Percentiles rank a stretch among this genome's conserved stretches.
Conservation (phyloP, 2,797 vertebrate genomes). For the Macropus fuliginosus region DNA sequence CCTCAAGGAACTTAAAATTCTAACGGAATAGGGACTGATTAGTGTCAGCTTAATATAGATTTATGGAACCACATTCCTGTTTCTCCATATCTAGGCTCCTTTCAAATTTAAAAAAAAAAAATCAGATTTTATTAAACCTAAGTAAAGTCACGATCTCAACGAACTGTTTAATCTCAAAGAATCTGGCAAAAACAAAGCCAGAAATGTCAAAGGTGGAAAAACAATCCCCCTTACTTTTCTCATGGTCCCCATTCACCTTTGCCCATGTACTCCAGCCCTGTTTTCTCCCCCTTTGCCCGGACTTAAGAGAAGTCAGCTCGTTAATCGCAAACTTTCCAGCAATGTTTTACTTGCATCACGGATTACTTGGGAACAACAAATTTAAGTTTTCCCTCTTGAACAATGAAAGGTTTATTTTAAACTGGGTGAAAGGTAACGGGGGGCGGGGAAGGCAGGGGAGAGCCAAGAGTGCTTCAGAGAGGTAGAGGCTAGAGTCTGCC, state of each 20-base stretch:
- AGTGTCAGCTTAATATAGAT: background rate
- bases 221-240: background rate
- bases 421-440: constrained; percentile 77
- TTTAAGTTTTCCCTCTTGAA: constrained; percentile 73
- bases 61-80: background rate
- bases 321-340: constrained; percentile 64
- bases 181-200: constrained; percentile 41
- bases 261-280: background rate
- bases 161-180: background rate
- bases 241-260: background rate
- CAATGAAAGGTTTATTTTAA: constrained; percentile 78
- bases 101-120: background rate
- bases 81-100: background rate
- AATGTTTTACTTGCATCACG: constrained; percentile 60
- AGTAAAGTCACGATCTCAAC: background rate
- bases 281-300: constrained; percentile 32
- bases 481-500: constrained; percentile 38
- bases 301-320: constrained; percentile 53
- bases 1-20: background rate
- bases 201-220: background rate
- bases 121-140: background rate
- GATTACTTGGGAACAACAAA: constrained; percentile 67
- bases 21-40: background rate
- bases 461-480: constrained; percentile 52
- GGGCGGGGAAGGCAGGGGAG: background rate